These are phyloP conservation scores for Triplophysa bombifrons DNA, from an alignment of 2,797 vertebrate genomes.

Conservation along the genomic window DNA sequence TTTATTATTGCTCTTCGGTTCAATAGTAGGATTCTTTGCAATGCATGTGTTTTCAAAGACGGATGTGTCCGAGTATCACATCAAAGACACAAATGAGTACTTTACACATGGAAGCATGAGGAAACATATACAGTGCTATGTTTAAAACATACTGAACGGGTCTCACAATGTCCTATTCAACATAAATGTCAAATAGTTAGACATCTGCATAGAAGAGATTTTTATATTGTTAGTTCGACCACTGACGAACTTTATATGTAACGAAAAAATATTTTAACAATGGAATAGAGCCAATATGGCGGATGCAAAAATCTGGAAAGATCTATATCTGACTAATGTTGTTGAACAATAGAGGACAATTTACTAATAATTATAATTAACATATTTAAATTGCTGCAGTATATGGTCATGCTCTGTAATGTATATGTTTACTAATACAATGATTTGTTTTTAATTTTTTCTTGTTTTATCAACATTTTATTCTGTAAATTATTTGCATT, in stretches of 20 bases:
- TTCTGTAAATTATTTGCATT: neutral
- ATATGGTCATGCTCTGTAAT: too few species aligned
- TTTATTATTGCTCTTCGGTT: constrained; percentile 70
- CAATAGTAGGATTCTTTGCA: constrained; percentile 79
- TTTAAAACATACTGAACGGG: constrained; percentile 1
- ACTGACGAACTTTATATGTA: neutral
- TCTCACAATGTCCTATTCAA: neutral
- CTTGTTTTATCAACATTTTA: neutral
- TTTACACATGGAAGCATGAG: constrained; percentile 81
- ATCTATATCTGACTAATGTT: neutral
- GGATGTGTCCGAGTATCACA: constrained; percentile 54
- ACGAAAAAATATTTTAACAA: neutral
- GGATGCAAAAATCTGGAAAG: neutral
- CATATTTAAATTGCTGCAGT: too few species aligned
- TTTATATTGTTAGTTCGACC: neutral
- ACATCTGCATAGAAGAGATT: neutral
- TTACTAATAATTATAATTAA: too few species aligned
- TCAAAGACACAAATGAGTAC: constrained; percentile 47
- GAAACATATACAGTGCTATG: constrained; percentile 63
- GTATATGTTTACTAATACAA: too few species aligned
- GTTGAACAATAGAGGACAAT: neutral
- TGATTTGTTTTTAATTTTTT: neutral
- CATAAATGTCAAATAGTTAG: neutral
- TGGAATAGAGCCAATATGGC: neutral
- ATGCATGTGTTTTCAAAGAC: constrained; percentile 65